Evolutionary conservation across 2,797 vertebrate genomes (phyloP).

Genomic region (Emydoidea blandingii): DNA sequence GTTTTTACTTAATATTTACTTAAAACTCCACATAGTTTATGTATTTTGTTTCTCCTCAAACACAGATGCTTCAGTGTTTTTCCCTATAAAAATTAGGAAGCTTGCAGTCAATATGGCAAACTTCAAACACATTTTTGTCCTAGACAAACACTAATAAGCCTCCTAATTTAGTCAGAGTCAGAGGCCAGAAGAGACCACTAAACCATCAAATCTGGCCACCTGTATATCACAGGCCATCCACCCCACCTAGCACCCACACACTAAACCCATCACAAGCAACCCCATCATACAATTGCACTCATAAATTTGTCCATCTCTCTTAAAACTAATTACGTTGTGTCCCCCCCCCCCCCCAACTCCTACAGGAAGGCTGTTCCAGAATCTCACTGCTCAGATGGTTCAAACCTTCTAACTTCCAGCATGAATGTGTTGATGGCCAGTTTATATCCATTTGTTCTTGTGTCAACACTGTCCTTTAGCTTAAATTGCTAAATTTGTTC

Average conservation of each 20-base stretch:
- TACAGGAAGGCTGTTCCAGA: not conserved
- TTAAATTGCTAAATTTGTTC: not conserved
- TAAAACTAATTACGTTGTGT: not conserved
- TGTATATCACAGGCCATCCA: not conserved
- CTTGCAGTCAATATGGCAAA: not conserved
- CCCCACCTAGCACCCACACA: not conserved
- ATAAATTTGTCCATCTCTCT: not conserved
- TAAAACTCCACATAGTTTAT: not conserved
- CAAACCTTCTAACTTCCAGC: not conserved
- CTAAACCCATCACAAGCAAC: not conserved
- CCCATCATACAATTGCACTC: not conserved
- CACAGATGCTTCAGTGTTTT: not conserved
- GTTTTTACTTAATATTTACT: not conserved
- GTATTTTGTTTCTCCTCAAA: not conserved
- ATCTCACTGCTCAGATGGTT: not conserved
- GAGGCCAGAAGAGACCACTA: not conserved
- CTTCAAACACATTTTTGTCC: not conserved
- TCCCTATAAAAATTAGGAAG: not conserved
- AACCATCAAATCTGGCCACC: not conserved
- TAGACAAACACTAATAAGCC: not conserved
- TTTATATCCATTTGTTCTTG: not conserved
- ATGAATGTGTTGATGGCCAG: not conserved
- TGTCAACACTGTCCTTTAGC: not conserved
- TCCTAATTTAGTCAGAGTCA: not conserved
- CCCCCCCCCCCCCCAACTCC: not conserved